Evolutionary conservation across 2,888 invertebrate genomes (phyloP).

Genomic region (Acronicta aceris): DNA sequence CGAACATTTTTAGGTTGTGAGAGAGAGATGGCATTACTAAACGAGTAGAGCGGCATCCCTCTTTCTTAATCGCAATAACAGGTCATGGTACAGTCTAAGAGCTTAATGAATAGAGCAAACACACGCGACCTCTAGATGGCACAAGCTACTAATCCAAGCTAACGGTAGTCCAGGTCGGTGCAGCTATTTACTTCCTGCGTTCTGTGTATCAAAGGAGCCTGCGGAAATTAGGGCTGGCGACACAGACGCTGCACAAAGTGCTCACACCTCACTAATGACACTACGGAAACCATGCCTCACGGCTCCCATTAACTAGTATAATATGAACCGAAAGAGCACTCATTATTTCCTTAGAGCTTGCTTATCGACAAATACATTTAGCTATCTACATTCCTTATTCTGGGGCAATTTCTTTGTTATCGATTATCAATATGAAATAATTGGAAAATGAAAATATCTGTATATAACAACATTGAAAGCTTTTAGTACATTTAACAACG

Average conservation of each 20-base stretch:
- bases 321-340: constrained; percentile 32
- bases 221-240: constrained; percentile 63
- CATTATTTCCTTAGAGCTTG: constrained; percentile 32
- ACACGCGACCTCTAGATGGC: constrained; percentile 7
- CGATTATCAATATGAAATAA: constrained; percentile 51
- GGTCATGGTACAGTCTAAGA: too few species aligned
- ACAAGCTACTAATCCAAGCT: constrained; percentile 17
- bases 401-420: constrained; percentile 34
- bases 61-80: too few species aligned
- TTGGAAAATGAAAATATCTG: constrained; percentile 42
- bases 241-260: constrained; percentile 56
- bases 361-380: constrained; percentile 24
- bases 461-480: constrained; percentile 26
- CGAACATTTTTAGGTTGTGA: too few species aligned
- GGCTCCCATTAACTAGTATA: constrained; percentile 35
- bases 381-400: constrained; percentile 19
- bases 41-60: too few species aligned
- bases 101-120: constrained; percentile 2
- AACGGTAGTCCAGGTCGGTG: constrained; percentile 20
- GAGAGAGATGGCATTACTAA: too few species aligned
- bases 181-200: constrained; percentile 49
- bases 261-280: constrained; percentile 55
- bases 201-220: constrained; percentile 55
- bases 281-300: constrained; percentile 51
- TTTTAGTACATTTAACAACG: constrained; percentile 46